These are phyloP conservation scores for Adelges cooleyi DNA, from an alignment of 1,140 invertebrate species.

Conservation along the genomic window DNA sequence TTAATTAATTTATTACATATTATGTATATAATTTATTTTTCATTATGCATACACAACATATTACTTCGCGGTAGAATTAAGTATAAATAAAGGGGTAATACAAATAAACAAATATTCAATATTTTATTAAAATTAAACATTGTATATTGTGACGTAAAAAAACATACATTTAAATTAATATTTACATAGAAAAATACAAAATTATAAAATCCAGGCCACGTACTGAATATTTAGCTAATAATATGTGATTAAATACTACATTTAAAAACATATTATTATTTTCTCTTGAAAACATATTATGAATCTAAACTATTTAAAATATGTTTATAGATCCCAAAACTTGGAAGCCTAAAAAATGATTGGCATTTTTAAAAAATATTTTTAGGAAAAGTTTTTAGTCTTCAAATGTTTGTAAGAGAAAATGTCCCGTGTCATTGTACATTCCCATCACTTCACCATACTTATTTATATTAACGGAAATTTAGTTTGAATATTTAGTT, in stretches of 20 bases:
- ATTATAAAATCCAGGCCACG: background rate
- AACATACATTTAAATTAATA: slow-evolving; percentile 17
- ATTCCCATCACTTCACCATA: slow-evolving; percentile 16
- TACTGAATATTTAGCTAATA: background rate
- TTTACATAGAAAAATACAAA: background rate
- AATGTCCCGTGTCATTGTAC: slow-evolving; percentile 10
- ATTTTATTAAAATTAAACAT: slow-evolving; percentile 22
- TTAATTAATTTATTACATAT: slow-evolving; percentile 20
- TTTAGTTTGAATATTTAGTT: background rate
- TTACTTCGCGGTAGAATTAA: background rate
- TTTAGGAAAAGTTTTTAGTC: slow-evolving; percentile 17
- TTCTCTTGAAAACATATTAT: slow-evolving; percentile 22
- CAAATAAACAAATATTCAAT: background rate
- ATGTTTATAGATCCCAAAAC: slow-evolving; percentile 19
- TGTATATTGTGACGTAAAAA: slow-evolving; percentile 24
- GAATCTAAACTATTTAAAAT: slow-evolving; percentile 6
- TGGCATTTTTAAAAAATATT: background rate
- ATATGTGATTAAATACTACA: background rate
- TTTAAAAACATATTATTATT: background rate
- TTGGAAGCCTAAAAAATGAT: background rate
- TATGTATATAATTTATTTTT: background rate
- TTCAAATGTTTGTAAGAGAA: slow-evolving; percentile 19
- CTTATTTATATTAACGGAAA: background rate
- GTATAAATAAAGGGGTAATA: background rate
- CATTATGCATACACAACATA: background rate